phyloP scores from a whole-genome alignment of 64 coral and sea anemone species.

The Stylophora pistillata region DNA sequence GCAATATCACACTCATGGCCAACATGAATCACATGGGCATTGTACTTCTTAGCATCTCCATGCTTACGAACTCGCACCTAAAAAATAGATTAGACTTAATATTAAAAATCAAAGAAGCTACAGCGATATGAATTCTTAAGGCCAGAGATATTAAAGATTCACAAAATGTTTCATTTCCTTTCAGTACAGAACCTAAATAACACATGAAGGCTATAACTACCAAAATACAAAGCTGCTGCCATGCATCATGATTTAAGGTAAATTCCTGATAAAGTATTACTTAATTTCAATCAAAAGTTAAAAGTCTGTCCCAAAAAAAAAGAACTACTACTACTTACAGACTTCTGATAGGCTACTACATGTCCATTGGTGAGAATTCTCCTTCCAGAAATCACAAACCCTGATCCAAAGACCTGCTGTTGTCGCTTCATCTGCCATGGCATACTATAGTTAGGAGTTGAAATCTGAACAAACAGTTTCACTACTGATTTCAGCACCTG shows the following conservation, averaged over 20 bases:
- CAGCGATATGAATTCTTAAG: no score
- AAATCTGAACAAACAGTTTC: conserved; percentile 92
- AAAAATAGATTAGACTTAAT: background rate
- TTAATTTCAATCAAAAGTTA: no score
- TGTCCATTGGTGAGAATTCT: conserved; percentile 90
- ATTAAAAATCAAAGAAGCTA: no score
- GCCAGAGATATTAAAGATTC: no score
- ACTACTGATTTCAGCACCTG: conserved; percentile 88
- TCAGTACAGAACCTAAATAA: no score
- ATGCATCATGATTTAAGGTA: no score
- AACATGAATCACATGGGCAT: conserved; percentile 89
- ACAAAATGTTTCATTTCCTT: no score
- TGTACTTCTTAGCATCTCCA: conserved; percentile 95
- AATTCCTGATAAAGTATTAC: no score
- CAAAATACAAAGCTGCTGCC: no score
- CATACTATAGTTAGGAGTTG: conserved; percentile 94
- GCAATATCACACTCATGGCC: conserved; percentile 97
- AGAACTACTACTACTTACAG: conserved; percentile 61
- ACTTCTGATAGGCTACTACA: conserved; percentile 94
- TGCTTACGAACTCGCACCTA: conserved; percentile 93
- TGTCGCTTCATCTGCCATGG: conserved; percentile 98
- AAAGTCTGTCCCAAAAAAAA: no score
- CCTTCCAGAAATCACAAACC: conserved; percentile 78
- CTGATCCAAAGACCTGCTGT: conserved; percentile 91
- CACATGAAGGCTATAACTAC: no score